A percentile compares a stretch with the other conserved stretches of the same genome.
Evolutionary conservation across 2,113 vertebrate genomes (phyloP).

Genomic region (Periophthalmus modestus): DNA sequence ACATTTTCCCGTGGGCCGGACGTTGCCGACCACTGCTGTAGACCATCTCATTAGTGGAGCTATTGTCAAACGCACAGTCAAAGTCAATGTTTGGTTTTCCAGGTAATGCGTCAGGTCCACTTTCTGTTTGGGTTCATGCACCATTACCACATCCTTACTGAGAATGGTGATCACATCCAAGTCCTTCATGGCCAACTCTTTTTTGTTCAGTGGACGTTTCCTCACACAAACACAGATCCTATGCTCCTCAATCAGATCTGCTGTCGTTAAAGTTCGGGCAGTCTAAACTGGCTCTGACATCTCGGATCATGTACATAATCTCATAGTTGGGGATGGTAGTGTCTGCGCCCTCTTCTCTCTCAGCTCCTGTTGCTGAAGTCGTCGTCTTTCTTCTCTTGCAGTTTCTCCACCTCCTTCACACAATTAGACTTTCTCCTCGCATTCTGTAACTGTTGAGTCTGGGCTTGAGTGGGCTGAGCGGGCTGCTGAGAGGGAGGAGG

Average conservation of each 20-base stretch:
- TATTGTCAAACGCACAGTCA: slow-evolving; percentile 97
- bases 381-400: slow-evolving; percentile 93
- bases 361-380: slow-evolving; percentile 95
- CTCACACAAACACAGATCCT: slow-evolving; percentile 98
- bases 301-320: slow-evolving; percentile 98
- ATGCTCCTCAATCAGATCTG: slow-evolving; percentile 97
- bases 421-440: slow-evolving; percentile 98
- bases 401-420: slow-evolving; percentile 98
- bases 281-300: slow-evolving; percentile 94
- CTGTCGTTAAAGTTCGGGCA: slow-evolving; percentile 92
- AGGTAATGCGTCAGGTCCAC: slow-evolving; percentile 96
- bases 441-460: slow-evolving; percentile 90
- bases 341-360: slow-evolving; percentile 97
- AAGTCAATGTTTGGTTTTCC: slow-evolving; percentile 99
- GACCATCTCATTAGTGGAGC: slow-evolving; percentile 95
- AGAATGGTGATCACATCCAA: slow-evolving; percentile 98
- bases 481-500: slow-evolving; percentile 75
- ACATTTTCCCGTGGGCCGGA: too few species aligned
- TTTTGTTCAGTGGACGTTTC: slow-evolving; percentile 97
- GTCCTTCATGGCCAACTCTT: slow-evolving; percentile 93
- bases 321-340: slow-evolving; percentile 97
- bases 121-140: slow-evolving; percentile 98
- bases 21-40: too few species aligned
- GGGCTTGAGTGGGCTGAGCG: slow-evolving; percentile 63
- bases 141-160: slow-evolving; percentile 99